Conservation (phyloP, 2,888 invertebrate species). For the Agriopis marginaria region DNA sequence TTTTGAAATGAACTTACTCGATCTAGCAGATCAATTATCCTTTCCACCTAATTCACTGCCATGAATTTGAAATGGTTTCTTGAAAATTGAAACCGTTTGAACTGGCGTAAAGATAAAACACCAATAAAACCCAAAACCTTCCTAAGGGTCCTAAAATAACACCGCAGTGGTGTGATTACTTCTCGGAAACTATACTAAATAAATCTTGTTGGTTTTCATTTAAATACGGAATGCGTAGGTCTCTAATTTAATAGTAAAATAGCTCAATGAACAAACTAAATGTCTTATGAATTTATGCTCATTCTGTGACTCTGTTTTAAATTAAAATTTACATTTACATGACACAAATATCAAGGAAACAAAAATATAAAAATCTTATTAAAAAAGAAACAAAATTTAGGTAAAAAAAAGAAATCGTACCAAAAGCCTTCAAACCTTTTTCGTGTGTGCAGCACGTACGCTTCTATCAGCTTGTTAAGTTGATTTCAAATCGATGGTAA, state of each 20-base stretch:
- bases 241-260: constrained; percentile 1
- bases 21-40: not conserved
- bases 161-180: constrained; percentile 1
- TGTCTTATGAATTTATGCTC: not conserved
- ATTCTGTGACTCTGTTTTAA: not conserved
- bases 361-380: no score
- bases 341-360: no score
- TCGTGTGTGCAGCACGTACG: no score
- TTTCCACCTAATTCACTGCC: not conserved
- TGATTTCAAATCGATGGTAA: no score
- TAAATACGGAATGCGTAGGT: not conserved
- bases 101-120: not conserved
- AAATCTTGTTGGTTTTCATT: not conserved
- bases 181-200: constrained; percentile 8
- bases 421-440: no score
- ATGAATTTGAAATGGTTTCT: not conserved
- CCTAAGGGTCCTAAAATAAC: not conserved
- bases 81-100: not conserved
- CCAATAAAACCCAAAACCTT: not conserved
- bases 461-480: no score
- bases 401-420: no score
- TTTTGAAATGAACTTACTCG: not conserved
- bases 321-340: not conserved
- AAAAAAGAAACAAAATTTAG: no score
- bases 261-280: not conserved